Conservation (phyloP, 2,797 vertebrate genomes). For the Sebastes umbrosus region DNA sequence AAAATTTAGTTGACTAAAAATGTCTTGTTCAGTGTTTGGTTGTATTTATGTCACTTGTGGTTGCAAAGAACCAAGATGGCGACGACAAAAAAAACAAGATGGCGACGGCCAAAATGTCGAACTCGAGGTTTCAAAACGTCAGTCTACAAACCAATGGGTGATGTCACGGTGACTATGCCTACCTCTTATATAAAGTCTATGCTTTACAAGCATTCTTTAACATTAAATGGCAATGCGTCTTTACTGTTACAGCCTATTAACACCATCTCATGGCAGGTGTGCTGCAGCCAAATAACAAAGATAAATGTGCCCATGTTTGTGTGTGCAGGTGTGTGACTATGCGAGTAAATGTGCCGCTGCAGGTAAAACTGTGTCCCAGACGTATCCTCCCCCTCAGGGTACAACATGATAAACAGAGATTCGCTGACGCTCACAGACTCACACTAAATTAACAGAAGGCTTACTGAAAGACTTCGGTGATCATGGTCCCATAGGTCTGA, state of each 20-base stretch:
- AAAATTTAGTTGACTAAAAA: too few relatives aligned
- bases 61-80: too few relatives aligned
- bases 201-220: neutral
- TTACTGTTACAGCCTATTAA: neutral
- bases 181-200: too few relatives aligned
- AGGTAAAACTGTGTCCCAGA: conserved; percentile 5
- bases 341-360: neutral
- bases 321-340: neutral
- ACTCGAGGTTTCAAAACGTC: too few relatives aligned
- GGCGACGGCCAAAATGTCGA: too few relatives aligned
- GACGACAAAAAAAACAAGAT: too few relatives aligned
- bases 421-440: neutral
- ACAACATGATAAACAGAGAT: conserved; percentile 15
- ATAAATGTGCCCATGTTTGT: neutral
- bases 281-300: neutral
- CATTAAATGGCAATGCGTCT: neutral
- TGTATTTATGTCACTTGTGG: too few relatives aligned
- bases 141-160: too few relatives aligned
- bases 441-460: neutral
- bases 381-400: conserved; percentile 1
- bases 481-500: neutral
- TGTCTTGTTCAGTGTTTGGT: too few relatives aligned
- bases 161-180: too few relatives aligned
- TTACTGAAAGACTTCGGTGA: neutral
- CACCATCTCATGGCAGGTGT: too few relatives aligned